These are phyloP conservation scores for Cotesia vestalis DNA, from an alignment of 1,140 invertebrate species.

Conservation along the genomic window DNA sequence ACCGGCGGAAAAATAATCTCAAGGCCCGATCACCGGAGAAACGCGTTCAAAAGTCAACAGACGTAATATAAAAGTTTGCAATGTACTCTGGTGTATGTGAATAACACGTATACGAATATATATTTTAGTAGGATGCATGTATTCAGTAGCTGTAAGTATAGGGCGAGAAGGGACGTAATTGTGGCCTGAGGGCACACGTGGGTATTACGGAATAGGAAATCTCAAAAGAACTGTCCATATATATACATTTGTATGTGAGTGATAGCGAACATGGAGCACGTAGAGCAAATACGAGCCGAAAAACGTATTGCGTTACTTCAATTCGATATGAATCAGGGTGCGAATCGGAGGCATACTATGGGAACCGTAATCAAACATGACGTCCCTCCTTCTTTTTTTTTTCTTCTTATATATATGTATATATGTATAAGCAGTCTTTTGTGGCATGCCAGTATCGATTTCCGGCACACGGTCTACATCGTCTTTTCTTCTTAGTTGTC, in stretches of 20 bases:
- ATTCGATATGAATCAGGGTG: constrained; percentile 42
- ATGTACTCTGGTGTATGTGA: too few species aligned
- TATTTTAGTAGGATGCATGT: too few species aligned
- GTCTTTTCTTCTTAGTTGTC: not conserved
- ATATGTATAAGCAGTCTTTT: constrained; percentile 31
- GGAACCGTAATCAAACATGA: constrained; percentile 43
- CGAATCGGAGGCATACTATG: constrained; percentile 25
- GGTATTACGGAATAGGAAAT: constrained; percentile 34
- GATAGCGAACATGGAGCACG: constrained; percentile 35
- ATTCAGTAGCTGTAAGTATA: not conserved
- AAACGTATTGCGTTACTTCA: constrained; percentile 45
- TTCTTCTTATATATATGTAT: too few species aligned
- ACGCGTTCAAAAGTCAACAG: not conserved
- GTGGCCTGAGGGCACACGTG: constrained; percentile 36
- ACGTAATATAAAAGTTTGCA: too few species aligned
- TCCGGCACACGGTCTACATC: constrained; percentile 21
- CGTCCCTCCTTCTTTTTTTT: constrained; percentile 27
- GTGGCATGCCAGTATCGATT: constrained; percentile 37
- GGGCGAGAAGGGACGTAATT: constrained; percentile 39
- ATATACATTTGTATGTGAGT: not conserved
- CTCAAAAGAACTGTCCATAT: constrained; percentile 37
- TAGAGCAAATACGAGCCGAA: constrained; percentile 41
- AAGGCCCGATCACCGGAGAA: constrained; percentile 18
- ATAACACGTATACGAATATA: constrained; percentile 10
- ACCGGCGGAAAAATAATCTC: constrained; percentile 12